Conservation (phyloP, 64 coral and sea anemone species). For the Montipora foliosa region DNA sequence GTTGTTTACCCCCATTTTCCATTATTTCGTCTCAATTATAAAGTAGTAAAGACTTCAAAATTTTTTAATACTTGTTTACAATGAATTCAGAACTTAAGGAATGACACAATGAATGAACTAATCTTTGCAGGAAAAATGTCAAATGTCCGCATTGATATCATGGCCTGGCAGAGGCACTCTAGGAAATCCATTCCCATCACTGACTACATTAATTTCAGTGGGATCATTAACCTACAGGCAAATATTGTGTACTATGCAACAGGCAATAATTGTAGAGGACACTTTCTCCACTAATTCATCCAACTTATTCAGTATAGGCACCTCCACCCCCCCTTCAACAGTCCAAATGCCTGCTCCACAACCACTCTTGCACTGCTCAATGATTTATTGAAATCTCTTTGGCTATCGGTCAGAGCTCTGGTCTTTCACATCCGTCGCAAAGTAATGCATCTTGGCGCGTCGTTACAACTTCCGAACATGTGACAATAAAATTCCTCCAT, state of each 20-base stretch:
- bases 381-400: neutral
- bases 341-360: too few species aligned
- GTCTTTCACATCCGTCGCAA: too few species aligned
- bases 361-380: neutral
- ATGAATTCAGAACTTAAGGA: too few species aligned
- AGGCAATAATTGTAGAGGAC: neutral
- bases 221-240: slow-evolving; percentile 13
- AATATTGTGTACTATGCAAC: slow-evolving; percentile 34
- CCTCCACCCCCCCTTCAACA: too few species aligned
- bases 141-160: slow-evolving; percentile 25
- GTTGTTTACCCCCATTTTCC: too few species aligned
- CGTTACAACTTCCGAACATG: too few species aligned
- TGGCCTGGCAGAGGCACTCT: slow-evolving; percentile 33
- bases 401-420: slow-evolving; percentile 22
- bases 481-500: too few species aligned
- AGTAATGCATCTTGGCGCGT: too few species aligned
- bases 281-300: neutral
- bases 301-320: too few species aligned
- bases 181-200: slow-evolving; percentile 42
- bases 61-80: too few species aligned
- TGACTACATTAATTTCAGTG: neutral
- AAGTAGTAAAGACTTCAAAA: too few species aligned
- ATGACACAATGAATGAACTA: neutral
- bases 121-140: slow-evolving; percentile 7
- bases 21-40: too few species aligned